phyloP scores from a whole-genome alignment of 64 coral and sea anemone genomes.

The Stylophora pistillata region DNA sequence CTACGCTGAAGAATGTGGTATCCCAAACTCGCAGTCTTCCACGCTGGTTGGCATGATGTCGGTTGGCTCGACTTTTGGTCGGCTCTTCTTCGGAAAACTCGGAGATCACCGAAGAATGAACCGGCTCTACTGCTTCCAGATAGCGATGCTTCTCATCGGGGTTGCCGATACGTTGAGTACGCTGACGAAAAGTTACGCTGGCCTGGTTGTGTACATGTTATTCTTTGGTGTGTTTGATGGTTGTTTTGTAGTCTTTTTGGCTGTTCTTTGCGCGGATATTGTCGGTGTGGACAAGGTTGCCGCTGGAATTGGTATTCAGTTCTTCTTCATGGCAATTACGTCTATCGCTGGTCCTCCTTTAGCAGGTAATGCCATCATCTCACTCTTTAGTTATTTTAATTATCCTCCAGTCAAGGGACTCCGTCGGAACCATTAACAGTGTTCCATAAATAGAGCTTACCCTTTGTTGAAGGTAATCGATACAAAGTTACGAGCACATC shows the following conservation, averaged over 20 bases:
- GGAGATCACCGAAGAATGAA: constrained; percentile 90
- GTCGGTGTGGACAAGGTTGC: constrained; percentile 83
- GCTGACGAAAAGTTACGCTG: constrained; percentile 79
- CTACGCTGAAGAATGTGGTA: constrained; percentile 77
- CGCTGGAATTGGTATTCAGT: constrained; percentile 89
- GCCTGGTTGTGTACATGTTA: constrained; percentile 87
- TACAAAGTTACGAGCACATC: too few species aligned
- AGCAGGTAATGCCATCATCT: constrained; percentile 57
- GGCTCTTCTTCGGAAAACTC: constrained; percentile 93
- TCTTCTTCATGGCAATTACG: constrained; percentile 94
- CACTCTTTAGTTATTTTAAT: background rate
- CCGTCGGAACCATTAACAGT: too few species aligned
- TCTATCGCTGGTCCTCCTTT: constrained; percentile 85
- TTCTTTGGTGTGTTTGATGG: constrained; percentile 94
- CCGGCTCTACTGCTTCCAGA: constrained; percentile 86
- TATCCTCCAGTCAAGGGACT: too few species aligned
- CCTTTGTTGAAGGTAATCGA: too few species aligned
- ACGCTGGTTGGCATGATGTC: constrained; percentile 95
- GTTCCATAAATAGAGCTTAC: too few species aligned
- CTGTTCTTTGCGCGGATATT: constrained; percentile 85
- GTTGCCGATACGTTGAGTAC: constrained; percentile 73
- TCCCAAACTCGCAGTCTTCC: constrained; percentile 67
- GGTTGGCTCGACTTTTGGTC: constrained; percentile 91
- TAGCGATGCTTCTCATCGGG: constrained; percentile 79
- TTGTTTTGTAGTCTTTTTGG: constrained; percentile 87